A percentile compares a stretch with the other conserved stretches of the same genome.
Conservation (phyloP, 2,113 vertebrate species). For the Lontra canadensis region DNA sequence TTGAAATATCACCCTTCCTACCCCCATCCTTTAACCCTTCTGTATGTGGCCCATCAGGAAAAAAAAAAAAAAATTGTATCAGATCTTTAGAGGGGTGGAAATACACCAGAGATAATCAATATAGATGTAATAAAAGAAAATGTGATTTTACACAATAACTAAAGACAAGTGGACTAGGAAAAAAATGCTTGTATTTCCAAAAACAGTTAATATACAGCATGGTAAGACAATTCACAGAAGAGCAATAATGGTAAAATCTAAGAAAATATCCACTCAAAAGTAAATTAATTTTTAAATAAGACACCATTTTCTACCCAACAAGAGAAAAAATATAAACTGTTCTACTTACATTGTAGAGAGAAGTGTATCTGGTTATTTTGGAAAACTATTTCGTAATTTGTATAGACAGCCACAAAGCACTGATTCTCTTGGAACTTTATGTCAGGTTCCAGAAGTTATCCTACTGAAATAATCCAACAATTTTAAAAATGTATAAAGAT, state of each 20-base stretch:
- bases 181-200: background rate
- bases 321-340: background rate
- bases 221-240: background rate
- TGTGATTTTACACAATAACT: background rate
- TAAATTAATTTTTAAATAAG: background rate
- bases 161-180: background rate
- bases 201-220: background rate
- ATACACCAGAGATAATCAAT: background rate
- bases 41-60: background rate
- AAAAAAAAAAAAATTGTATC: background rate
- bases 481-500: background rate
- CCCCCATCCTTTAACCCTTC: background rate
- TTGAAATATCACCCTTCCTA: background rate
- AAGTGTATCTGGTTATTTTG: background rate
- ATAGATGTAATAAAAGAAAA: background rate
- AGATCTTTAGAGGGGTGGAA: background rate
- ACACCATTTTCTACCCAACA: background rate
- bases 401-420: background rate
- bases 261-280: background rate
- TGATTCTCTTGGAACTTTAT: background rate
- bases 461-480: background rate
- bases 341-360: background rate
- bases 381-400: background rate
- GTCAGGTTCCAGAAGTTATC: background rate
- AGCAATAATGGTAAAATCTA: background rate